Conservation (phyloP, 2,888 invertebrate genomes). For the Neoitamus cyanurus region DNA sequence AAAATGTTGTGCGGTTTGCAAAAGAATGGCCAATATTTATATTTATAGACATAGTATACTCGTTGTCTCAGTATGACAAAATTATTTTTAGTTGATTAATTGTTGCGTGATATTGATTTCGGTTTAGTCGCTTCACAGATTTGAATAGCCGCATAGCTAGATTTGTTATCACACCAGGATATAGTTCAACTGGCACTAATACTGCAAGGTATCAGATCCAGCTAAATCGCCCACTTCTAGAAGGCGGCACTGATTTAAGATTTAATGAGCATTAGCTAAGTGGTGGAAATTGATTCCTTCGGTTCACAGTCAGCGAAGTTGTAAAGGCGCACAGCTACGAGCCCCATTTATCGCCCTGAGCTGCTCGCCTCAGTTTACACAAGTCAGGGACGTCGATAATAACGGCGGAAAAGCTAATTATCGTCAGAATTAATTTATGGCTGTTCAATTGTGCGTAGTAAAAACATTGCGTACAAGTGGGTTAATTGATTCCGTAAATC, state of each 20-base stretch:
- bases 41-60: too few species aligned
- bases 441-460: slow-evolving; percentile 28
- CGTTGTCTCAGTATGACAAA: too few species aligned
- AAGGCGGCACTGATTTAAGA: neutral
- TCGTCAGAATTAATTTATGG: slow-evolving; percentile 8
- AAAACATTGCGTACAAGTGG: slow-evolving; percentile 8
- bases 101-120: too few species aligned
- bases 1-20: too few species aligned
- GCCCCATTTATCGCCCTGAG: neutral
- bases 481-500: slow-evolving; percentile 27
- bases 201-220: neutral
- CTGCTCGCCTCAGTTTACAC: neutral
- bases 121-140: too few species aligned
- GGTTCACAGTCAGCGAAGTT: neutral
- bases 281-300: neutral
- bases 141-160: neutral
- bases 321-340: neutral
- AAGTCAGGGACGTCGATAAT: neutral
- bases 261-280: neutral
- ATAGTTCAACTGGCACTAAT: neutral
- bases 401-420: slow-evolving; percentile 10
- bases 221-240: neutral
- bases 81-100: too few species aligned
- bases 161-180: neutral
- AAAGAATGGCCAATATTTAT: too few species aligned